Percentiles rank a stretch among this genome's conserved stretches.
Evolutionary conservation across 2,888 invertebrate genomes (phyloP).

Genomic region (Oxystoma pomonae): DNA sequence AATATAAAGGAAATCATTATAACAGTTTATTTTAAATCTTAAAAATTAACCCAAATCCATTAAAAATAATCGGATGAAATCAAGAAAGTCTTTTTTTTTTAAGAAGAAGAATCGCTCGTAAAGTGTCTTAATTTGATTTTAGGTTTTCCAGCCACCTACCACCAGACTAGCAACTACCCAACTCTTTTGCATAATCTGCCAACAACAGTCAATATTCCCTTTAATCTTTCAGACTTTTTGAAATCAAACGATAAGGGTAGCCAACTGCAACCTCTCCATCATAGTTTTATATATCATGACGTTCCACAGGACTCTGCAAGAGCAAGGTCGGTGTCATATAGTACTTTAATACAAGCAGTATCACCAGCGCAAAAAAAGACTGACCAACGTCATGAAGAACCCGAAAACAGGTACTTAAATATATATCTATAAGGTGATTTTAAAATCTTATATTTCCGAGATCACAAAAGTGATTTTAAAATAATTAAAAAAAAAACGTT

Average conservation of each 20-base stretch:
- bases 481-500: too few species aligned
- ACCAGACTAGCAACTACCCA: not conserved
- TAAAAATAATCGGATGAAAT: too few species aligned
- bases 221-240: not conserved
- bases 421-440: too few species aligned
- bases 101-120: too few species aligned
- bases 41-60: too few species aligned
- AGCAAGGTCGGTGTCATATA: slow-evolving; percentile 54
- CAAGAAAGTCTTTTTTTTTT: too few species aligned
- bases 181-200: not conserved
- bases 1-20: too few species aligned
- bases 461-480: too few species aligned
- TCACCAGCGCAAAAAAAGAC: slow-evolving; percentile 32
- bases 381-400: not conserved
- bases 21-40: too few species aligned
- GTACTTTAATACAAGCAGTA: slow-evolving; percentile 49
- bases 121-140: too few species aligned
- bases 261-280: slow-evolving; percentile 48
- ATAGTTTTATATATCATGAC: slow-evolving; percentile 52
- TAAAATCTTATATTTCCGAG: too few species aligned
- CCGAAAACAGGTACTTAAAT: too few species aligned
- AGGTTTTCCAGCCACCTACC: not conserved
- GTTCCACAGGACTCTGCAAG: slow-evolving; percentile 39
- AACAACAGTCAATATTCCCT: not conserved
- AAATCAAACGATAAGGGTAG: not conserved